A percentile compares a stretch with the other conserved stretches of the same genome.
Evolutionary conservation across 2,113 vertebrate genomes (phyloP).

Genomic region (Perca schrenkii): DNA sequence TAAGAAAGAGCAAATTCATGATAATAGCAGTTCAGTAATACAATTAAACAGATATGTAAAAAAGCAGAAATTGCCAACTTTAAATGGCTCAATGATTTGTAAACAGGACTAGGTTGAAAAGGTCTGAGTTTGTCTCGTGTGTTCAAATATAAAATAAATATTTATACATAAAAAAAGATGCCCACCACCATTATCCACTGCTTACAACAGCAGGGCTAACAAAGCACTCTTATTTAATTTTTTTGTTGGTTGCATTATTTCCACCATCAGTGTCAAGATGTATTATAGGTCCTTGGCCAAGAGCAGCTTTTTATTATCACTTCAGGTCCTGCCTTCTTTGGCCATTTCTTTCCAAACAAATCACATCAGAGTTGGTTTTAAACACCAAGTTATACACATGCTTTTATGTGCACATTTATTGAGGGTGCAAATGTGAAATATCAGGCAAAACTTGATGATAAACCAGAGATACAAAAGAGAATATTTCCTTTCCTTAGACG

Average conservation of each 20-base stretch:
- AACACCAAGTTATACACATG: constrained; percentile 8
- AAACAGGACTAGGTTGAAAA: constrained; percentile 29
- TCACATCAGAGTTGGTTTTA: constrained; percentile 38
- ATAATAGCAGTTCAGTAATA: background rate
- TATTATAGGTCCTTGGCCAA: constrained; percentile 23
- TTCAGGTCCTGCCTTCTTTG: constrained; percentile 32
- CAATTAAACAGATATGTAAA: constrained; percentile 7
- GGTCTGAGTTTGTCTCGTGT: constrained; percentile 32
- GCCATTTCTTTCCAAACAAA: constrained; percentile 26
- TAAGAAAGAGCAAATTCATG: background rate
- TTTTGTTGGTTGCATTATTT: constrained; percentile 29
- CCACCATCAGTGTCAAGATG: constrained; percentile 57
- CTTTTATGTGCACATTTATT: constrained; percentile 20
- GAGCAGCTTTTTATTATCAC: constrained; percentile 45
- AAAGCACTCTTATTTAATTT: constrained; percentile 20
- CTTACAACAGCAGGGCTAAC: constrained; percentile 84
- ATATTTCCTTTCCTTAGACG: constrained; percentile 3
- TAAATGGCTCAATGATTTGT: constrained; percentile 26
- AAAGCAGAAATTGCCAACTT: constrained; percentile 25
- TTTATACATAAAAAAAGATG: constrained; percentile 57
- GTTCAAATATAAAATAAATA: constrained; percentile 76
- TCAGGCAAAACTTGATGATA: constrained; percentile 16
- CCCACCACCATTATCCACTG: constrained; percentile 79
- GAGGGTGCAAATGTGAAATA: constrained; percentile 36
- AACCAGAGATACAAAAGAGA: constrained; percentile 18